A percentile compares a stretch with the other conserved stretches of the same genome.
Conservation (phyloP, 2,888 invertebrate species). For the Caenorhabditis becei region DNA sequence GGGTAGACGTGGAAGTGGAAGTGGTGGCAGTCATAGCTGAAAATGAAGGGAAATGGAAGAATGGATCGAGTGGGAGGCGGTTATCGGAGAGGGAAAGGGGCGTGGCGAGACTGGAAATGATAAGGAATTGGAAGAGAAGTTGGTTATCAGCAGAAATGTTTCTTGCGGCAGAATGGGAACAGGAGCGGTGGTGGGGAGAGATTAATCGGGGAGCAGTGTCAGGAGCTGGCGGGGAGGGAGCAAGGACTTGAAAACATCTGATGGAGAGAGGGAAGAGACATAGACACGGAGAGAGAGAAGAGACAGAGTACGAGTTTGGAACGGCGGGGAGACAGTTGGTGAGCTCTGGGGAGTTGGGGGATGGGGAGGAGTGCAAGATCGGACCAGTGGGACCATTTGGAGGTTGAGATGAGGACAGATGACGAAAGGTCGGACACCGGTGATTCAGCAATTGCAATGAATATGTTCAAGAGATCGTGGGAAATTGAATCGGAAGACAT, state of each 20-base stretch:
- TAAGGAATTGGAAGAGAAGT: conserved; percentile 10
- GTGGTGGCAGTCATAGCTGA: conserved; percentile 55
- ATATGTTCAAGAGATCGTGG: conserved; percentile 7
- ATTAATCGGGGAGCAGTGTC: conserved; percentile 50
- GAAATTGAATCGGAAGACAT: conserved; percentile 9
- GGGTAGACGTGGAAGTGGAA: conserved; percentile 39
- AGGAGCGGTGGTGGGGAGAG: conserved; percentile 19
- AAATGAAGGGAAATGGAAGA: conserved; percentile 12
- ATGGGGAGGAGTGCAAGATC: conserved; percentile 8
- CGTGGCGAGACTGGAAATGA: conserved; percentile 28
- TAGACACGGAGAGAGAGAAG: conserved; percentile 30
- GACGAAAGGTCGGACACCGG: conserved; percentile 18
- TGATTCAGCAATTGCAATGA: conserved; percentile 1
- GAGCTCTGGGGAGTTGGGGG: background rate
- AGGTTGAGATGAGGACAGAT: background rate
- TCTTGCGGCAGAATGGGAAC: conserved; percentile 17
- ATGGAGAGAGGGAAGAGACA: conserved; percentile 30
- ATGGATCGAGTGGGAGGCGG: conserved; percentile 40
- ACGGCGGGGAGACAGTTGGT: conserved; percentile 22
- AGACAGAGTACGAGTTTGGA: conserved; percentile 44
- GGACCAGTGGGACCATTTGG: background rate
- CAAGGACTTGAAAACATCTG: conserved; percentile 53
- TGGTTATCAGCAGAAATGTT: conserved; percentile 33
- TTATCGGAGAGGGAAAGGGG: conserved; percentile 35
- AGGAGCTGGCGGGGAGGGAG: conserved; percentile 21